Percentiles rank a stretch among this genome's conserved stretches.
These are phyloP conservation scores for Heterotis niloticus DNA, from an alignment of 2,113 vertebrate species.

Conservation along the genomic window DNA sequence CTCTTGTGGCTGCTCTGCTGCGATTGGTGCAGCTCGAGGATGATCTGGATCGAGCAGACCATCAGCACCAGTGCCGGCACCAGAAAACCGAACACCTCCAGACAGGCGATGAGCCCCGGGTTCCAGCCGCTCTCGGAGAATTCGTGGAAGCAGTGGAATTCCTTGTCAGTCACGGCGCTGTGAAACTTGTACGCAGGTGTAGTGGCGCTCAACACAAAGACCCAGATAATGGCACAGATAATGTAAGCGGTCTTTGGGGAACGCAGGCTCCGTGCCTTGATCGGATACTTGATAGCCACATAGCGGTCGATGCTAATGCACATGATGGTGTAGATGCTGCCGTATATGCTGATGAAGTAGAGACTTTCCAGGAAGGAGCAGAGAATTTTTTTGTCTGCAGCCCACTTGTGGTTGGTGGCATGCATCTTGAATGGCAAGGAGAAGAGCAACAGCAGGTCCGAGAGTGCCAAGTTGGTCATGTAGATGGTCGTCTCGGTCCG, in stretches of 20 bases:
- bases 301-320: conserved; percentile 83
- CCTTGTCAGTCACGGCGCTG: accelerated
- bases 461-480: conserved; percentile 78
- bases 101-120: conserved; percentile 51
- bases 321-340: conserved; percentile 80
- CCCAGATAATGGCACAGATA: conserved; percentile 70
- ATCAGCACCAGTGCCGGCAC: conserved; percentile 67
- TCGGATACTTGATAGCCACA: conserved; percentile 70
- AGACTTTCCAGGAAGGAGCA: conserved; percentile 72
- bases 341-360: conserved; percentile 81
- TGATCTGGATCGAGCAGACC: conserved; percentile 69
- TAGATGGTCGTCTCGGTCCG: conserved; percentile 75
- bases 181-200: conserved; percentile 59
- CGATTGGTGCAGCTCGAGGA: conserved; percentile 56
- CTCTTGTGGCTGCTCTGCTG: conserved; percentile 39
- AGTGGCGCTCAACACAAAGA: conserved; percentile 53
- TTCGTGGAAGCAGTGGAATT: conserved; percentile 69
- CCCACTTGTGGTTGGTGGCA: conserved; percentile 39
- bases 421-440: conserved; percentile 75
- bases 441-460: conserved; percentile 77
- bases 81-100: conserved; percentile 81
- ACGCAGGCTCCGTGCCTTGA: conserved; percentile 61
- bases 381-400: conserved; percentile 12
- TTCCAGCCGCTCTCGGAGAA: conserved; percentile 70
- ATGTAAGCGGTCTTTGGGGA: conserved; percentile 59